Conservation (phyloP, 2,113 vertebrate genomes). For the Pteropus alecto region DNA sequence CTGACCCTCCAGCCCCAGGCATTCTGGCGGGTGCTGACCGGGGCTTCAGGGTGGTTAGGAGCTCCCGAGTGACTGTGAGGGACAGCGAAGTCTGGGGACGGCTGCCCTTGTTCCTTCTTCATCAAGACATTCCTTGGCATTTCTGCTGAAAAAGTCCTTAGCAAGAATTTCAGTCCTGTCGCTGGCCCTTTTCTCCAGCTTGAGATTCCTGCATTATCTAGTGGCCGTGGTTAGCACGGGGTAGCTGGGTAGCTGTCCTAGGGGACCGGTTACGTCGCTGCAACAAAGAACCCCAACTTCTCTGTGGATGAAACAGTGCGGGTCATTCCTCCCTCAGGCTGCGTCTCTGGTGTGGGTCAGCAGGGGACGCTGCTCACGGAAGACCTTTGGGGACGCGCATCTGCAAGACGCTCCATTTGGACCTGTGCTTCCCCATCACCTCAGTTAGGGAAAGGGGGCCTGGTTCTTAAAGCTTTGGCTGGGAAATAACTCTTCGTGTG, state of each 20-base stretch:
- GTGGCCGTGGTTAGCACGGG: neutral
- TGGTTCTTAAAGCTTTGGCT: neutral
- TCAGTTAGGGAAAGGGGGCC: neutral
- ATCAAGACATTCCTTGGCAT: neutral
- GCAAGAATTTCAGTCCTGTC: neutral
- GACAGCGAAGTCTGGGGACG: accelerated
- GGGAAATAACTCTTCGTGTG: neutral
- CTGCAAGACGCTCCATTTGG: neutral
- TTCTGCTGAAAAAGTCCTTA: neutral
- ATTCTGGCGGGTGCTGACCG: neutral
- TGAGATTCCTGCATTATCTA: neutral
- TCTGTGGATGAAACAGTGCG: accelerated
- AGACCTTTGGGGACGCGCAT: neutral
- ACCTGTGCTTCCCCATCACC: neutral
- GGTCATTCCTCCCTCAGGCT: neutral
- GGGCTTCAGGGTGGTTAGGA: neutral
- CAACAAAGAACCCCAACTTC: neutral
- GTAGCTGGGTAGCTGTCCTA: neutral
- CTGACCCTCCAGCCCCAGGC: neutral
- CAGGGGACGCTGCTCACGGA: neutral
- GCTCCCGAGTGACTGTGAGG: neutral
- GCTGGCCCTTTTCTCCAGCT: neutral
- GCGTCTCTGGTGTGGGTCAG: neutral
- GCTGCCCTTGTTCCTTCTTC: neutral
- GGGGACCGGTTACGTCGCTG: accelerated